Evolutionary conservation across 2,113 vertebrate species (phyloP).

Genomic region (Cryptomyrus ogoouensis): DNA sequence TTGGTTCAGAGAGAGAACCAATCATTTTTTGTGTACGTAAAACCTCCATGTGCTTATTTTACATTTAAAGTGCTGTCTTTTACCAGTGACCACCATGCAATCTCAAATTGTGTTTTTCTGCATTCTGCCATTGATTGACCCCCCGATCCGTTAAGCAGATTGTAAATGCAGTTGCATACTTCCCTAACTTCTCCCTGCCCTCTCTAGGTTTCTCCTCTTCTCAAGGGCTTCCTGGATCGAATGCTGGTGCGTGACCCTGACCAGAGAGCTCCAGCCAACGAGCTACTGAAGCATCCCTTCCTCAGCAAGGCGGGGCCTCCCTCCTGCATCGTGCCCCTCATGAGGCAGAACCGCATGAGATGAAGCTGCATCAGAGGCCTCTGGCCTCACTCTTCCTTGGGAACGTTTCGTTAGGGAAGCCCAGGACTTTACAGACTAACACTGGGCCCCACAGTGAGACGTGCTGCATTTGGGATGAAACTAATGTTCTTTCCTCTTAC

Average conservation of each 20-base stretch:
- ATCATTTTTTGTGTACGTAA: too few relatives aligned
- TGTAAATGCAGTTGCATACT: background rate
- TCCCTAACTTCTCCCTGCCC: background rate
- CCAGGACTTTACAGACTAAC: background rate
- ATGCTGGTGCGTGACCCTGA: conserved; percentile 81
- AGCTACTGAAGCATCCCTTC: conserved; percentile 84
- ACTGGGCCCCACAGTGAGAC: background rate
- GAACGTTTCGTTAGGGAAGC: background rate
- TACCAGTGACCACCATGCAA: background rate
- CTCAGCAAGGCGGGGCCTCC: conserved; percentile 77
- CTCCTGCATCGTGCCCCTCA: conserved; percentile 84
- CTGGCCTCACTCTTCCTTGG: background rate
- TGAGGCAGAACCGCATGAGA: conserved; percentile 84
- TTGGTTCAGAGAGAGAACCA: too few relatives aligned
- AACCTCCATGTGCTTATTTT: background rate
- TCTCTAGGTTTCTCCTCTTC: conserved; percentile 74
- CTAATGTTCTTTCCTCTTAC: background rate
- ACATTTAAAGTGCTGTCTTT: background rate
- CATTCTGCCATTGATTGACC: background rate
- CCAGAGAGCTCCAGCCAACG: conserved; percentile 73
- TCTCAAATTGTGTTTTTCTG: background rate
- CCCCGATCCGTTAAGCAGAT: background rate
- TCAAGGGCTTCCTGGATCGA: conserved; percentile 85
- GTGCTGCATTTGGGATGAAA: background rate
- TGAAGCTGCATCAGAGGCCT: conserved; percentile 51